phyloP scores from a whole-genome alignment of 2,113 vertebrate genomes.

The Grus americana region DNA sequence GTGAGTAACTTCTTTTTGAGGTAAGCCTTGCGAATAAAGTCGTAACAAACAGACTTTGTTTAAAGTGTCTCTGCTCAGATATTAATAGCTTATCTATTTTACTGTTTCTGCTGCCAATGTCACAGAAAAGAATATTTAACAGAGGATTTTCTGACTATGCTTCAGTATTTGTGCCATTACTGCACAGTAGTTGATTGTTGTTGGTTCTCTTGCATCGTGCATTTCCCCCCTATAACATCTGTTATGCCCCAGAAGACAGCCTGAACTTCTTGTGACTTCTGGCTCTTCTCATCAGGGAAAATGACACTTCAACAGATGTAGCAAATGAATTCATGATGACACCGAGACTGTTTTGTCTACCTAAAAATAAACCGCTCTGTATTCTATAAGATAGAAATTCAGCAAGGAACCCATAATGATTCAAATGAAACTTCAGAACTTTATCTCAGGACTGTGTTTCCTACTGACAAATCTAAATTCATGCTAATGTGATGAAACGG shows the following conservation, averaged over 20 bases:
- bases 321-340: not conserved
- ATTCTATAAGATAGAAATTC: not conserved
- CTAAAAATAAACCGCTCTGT: not conserved
- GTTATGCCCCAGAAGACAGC: not conserved
- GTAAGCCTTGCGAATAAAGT: not conserved
- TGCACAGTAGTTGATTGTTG: not conserved
- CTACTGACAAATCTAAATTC: not conserved
- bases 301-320: constrained; percentile 14
- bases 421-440: not conserved
- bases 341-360: constrained; percentile 5
- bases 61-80: not conserved
- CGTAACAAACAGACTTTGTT: not conserved
- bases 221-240: not conserved
- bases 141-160: not conserved
- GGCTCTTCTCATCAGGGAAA: constrained; percentile 15
- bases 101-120: not conserved
- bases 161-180: not conserved
- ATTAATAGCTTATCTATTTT: not conserved
- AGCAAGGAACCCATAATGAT: not conserved
- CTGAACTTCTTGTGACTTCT: constrained; percentile 45
- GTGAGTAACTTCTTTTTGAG: not conserved
- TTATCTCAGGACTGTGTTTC: not conserved
- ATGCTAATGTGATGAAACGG: not conserved
- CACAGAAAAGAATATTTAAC: not conserved
- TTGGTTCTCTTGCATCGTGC: not conserved